Conservation (phyloP, 2,888 invertebrate species). For the Malthinus flaveolus region DNA sequence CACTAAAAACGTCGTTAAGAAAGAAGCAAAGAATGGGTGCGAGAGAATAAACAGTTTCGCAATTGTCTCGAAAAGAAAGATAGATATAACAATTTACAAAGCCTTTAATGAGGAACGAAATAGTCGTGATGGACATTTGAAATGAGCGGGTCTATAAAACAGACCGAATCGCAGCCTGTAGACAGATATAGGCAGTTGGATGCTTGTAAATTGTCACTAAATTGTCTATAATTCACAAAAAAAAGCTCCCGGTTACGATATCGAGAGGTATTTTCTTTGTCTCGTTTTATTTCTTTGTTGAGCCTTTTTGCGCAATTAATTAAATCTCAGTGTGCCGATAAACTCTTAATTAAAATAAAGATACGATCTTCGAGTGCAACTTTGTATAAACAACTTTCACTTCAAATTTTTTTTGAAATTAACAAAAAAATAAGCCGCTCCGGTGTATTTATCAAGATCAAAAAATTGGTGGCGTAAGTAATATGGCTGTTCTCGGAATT, state of each 20-base stretch:
- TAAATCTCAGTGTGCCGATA: neutral
- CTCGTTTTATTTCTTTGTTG: constrained; percentile 15
- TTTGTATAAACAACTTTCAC: too few species aligned
- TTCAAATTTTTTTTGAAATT: too few species aligned
- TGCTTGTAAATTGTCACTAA: constrained; percentile 50
- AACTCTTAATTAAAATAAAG: constrained; percentile 1
- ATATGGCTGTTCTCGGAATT: too few species aligned
- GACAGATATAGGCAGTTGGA: constrained; percentile 50
- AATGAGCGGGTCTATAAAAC: constrained; percentile 57
- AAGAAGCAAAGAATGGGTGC: constrained; percentile 28
- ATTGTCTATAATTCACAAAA: constrained; percentile 37
- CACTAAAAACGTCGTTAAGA: constrained; percentile 34
- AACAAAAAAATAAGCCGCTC: too few species aligned
- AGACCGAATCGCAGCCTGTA: constrained; percentile 43
- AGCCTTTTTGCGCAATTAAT: constrained; percentile 1
- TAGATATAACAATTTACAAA: constrained; percentile 58
- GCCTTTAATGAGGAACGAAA: constrained; percentile 67
- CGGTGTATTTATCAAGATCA: too few species aligned
- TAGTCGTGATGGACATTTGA: constrained; percentile 68
- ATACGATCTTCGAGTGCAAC: too few species aligned
- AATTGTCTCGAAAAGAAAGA: constrained; percentile 31
- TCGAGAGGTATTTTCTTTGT: constrained; percentile 28
- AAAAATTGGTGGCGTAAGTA: too few species aligned
- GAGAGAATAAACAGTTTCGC: constrained; percentile 14
- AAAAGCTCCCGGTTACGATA: constrained; percentile 30